These are phyloP conservation scores for Tipula unca DNA, from an alignment of 2,888 invertebrate genomes.

Conservation along the genomic window DNA sequence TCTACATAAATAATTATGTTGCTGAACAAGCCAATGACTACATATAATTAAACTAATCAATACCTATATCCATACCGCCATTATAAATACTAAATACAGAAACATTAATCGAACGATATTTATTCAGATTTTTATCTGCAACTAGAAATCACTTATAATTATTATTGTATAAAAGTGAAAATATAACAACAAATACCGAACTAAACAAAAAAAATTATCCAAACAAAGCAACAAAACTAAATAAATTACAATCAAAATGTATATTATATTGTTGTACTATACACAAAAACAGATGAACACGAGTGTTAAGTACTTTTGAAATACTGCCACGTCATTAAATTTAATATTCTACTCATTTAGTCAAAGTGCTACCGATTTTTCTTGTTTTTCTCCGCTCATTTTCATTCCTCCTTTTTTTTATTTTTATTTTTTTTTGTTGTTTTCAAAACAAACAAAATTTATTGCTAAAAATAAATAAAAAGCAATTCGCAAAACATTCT, in stretches of 20 bases:
- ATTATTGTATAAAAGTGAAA: not conserved
- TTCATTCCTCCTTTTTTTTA: not conserved
- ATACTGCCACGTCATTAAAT: slow-evolving; percentile 27
- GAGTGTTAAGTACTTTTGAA: slow-evolving; percentile 23
- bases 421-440: not conserved
- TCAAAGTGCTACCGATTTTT: slow-evolving; percentile 27
- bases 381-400: slow-evolving; percentile 18
- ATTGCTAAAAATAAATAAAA: not conserved
- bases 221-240: not conserved
- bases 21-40: too few relatives aligned
- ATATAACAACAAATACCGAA: not conserved
- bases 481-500: not conserved
- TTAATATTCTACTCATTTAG: slow-evolving; percentile 27
- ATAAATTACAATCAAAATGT: not conserved
- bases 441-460: not conserved
- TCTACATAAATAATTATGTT: too few relatives aligned
- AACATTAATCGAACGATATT: not conserved
- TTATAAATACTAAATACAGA: not conserved
- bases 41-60: too few relatives aligned
- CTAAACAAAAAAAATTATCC: not conserved
- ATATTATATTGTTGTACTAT: not conserved
- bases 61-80: not conserved
- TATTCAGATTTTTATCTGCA: not conserved
- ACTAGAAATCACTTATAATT: not conserved
- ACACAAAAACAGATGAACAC: not conserved